Conservation (phyloP, 2,113 vertebrate genomes). For the Silurus asotus region DNA sequence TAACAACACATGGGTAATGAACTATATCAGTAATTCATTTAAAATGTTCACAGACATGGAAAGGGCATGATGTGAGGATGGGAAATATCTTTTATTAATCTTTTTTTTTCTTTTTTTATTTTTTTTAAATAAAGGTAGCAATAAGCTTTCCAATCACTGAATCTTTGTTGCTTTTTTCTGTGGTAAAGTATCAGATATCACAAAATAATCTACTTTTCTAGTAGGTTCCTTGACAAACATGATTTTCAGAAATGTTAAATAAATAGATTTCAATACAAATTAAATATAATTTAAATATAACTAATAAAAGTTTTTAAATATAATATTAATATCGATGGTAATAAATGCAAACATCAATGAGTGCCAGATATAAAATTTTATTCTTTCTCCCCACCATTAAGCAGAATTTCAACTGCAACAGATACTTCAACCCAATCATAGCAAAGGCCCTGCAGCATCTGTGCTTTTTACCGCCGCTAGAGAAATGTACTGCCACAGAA, state of each 20-base stretch:
- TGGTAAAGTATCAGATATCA: background rate
- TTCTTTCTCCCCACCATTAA: background rate
- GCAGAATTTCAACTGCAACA: background rate
- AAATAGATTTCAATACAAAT: too few species aligned
- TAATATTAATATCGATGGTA: background rate
- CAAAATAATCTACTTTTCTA: background rate
- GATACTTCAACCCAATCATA: background rate
- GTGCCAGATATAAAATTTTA: background rate
- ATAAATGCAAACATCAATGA: background rate
- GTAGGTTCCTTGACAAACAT: background rate
- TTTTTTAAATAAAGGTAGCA: background rate
- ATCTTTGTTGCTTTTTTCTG: background rate
- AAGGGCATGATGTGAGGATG: background rate
- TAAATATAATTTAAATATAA: too few species aligned
- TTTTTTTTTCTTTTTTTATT: background rate
- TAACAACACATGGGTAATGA: background rate
- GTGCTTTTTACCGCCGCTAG: background rate
- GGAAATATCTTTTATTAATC: background rate
- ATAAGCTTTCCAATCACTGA: background rate
- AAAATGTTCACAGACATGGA: background rate
- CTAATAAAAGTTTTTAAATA: background rate
- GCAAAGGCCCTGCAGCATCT: background rate
- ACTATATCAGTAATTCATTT: background rate
- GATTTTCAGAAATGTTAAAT: too few species aligned
- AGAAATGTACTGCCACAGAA: background rate